Conservation (phyloP, 53 echinoderm and acorn worm genomes). For the Temnopleurus reevesii region DNA sequence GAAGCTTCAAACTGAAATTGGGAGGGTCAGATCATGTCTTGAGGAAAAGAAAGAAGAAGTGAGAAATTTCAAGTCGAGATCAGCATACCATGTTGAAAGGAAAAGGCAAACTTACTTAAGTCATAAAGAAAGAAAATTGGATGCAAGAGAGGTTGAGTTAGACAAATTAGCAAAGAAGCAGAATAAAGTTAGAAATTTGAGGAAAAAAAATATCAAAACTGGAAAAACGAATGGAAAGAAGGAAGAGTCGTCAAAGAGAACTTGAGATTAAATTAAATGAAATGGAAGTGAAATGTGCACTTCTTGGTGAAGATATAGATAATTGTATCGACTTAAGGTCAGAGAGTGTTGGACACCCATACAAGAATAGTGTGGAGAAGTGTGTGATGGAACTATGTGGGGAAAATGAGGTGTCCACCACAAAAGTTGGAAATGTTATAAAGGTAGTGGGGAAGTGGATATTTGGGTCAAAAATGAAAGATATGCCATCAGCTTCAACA, state of each 20-base stretch:
- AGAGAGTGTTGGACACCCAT: conserved; percentile 32
- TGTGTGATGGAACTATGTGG: conserved; percentile 31
- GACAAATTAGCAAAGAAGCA: neutral
- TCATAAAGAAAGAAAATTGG: no score
- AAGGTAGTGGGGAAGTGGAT: conserved; percentile 8
- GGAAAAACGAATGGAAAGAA: neutral
- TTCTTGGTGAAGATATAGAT: neutral
- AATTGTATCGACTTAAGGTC: neutral
- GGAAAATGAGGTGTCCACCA: conserved; percentile 6
- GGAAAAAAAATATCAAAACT: conserved; percentile 27
- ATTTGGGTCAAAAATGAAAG: conserved; percentile 10
- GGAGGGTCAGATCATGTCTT: no score
- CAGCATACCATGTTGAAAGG: no score
- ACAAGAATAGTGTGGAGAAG: conserved; percentile 18
- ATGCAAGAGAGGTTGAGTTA: no score
- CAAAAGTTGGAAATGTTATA: conserved; percentile 38
- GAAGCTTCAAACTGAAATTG: no score
- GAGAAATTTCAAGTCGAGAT: no score
- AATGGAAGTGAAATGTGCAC: neutral
- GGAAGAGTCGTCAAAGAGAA: conserved; percentile 7
- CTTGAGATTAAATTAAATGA: conserved; percentile 8
- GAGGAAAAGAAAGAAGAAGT: no score
- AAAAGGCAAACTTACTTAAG: no score
- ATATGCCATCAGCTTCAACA: conserved; percentile 59
- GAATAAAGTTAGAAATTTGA: conserved; percentile 18